Base-by-base conservation (phyloP, 2,113 vertebrate species). In the Brachirus orientalis region DNA sequence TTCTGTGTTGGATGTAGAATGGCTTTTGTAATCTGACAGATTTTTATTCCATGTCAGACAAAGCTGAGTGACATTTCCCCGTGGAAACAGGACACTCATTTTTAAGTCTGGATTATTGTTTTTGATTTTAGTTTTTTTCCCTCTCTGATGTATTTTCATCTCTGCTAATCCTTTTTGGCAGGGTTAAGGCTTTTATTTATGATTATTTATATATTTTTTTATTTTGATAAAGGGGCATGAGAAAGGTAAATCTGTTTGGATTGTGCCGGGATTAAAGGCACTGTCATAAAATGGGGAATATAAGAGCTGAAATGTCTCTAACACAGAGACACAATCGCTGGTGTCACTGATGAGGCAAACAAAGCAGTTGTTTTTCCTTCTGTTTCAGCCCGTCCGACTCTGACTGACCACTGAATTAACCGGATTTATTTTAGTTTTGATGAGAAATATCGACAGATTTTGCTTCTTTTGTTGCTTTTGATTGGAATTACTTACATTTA, bases 41-140 rank as follows among this genome's bases (percentile, higher is more conserved):
- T 3, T 19, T 50, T 50, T 50, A 4, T 50, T 28, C 22, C 50
- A 14, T 33, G 13, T 55, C 28, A 41, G 19, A 71, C 4, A 0
- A 16, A 79, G 36, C 38, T 59, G 36, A 68, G 60, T 40, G 5
- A 64, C 16, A 33, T 60, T 40, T 37, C 0, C 10, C 43, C 7
- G 11, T 58, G 14, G 47, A 71, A 46, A 72, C 47, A 14, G 50
- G 28, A 63, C 58, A 67, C 62, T 77, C 46, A 38, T 74, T 83
- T 69, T 88, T 70, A 70, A 79, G 40, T 73, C 43, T 47, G 60
- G 87, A 90, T 91, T 82, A 87, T 63, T 86, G 56, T 79, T 86
- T 79, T 72, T 74, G 48, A 52, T 79, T 65, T 51, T 44, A n/a
- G n/a, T n/a, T n/a, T n/a, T n/a, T n/a, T n/a, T n/a, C n/a, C n/a